A percentile compares a stretch with the other conserved stretches of the same genome.
phyloP scores from a whole-genome alignment of 1,140 invertebrate genomes.

The Oryctes rhinoceros region DNA sequence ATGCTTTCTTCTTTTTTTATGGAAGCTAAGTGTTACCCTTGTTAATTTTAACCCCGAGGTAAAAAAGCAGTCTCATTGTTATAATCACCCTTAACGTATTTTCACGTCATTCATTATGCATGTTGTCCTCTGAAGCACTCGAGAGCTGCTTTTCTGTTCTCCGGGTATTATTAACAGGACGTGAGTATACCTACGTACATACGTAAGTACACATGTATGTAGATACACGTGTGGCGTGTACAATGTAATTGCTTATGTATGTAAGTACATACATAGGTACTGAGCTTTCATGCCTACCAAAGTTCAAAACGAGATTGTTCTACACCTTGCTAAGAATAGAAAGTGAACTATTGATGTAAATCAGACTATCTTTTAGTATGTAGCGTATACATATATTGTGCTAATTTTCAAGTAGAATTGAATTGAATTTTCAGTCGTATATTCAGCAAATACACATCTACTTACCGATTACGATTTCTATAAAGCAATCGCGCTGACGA shows the following conservation, averaged over 20 bases:
- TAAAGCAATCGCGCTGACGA: no score
- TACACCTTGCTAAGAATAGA: no score
- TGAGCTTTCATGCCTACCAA: no score
- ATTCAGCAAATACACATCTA: no score
- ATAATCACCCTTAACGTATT: constrained; percentile 48
- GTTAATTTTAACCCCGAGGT: constrained; percentile 46
- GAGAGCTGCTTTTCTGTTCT: constrained; percentile 7
- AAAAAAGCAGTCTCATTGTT: constrained; percentile 44
- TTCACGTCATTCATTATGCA: constrained; percentile 45
- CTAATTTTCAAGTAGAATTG: no score
- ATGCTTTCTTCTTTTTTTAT: background rate
- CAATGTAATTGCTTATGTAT: background rate
- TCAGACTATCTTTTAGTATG: no score
- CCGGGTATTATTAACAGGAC: constrained; percentile 12
- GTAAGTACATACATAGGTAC: background rate
- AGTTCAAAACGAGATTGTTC: no score
- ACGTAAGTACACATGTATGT: background rate
- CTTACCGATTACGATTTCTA: no score
- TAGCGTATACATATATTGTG: no score
- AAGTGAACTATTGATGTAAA: no score
- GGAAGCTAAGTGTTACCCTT: constrained; percentile 36
- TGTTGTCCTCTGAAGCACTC: constrained; percentile 39
- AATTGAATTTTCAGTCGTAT: no score
- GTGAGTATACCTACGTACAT: background rate
- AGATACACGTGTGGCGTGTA: background rate